A percentile compares a stretch with the other conserved stretches of the same genome.
These are phyloP conservation scores for Ommatoiulus sabulosus DNA, from an alignment of 2,888 invertebrate genomes.

Conservation along the genomic window DNA sequence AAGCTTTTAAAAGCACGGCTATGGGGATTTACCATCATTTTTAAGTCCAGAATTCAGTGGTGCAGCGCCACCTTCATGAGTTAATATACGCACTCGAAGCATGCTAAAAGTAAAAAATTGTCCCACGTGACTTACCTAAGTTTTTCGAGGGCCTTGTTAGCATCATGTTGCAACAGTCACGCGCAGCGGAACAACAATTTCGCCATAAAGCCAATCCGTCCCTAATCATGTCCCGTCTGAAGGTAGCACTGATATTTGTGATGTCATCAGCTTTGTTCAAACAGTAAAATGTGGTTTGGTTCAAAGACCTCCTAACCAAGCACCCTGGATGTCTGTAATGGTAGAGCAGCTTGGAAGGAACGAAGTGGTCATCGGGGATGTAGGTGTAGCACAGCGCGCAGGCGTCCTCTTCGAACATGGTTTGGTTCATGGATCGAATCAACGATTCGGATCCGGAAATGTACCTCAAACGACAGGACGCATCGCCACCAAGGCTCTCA, in stretches of 20 bases:
- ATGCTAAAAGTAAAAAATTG: neutral
- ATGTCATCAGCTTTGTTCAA: neutral
- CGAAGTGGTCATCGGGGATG: conserved; percentile 60
- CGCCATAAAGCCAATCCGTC: conserved; percentile 59
- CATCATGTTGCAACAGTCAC: conserved; percentile 60
- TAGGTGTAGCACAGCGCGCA: conserved; percentile 63
- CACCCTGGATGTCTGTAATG: neutral
- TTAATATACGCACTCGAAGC: no score
- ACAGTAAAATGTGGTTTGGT: conserved; percentile 37
- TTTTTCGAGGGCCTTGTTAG: conserved; percentile 48
- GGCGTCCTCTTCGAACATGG: conserved; percentile 62
- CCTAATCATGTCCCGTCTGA: conserved; percentile 28
- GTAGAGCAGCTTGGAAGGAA: conserved; percentile 54
- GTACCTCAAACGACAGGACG: neutral
- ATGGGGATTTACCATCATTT: no score
- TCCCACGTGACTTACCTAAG: neutral
- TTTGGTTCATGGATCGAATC: neutral
- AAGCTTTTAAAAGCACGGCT: no score
- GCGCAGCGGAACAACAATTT: conserved; percentile 60
- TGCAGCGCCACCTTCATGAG: no score
- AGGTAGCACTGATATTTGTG: neutral
- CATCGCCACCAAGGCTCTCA: neutral
- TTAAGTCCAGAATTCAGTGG: no score
- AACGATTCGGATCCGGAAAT: neutral
- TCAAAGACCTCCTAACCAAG: neutral